Base-by-base conservation (phyloP, 2,113 vertebrate species). In the Salminus brasiliensis region DNA sequence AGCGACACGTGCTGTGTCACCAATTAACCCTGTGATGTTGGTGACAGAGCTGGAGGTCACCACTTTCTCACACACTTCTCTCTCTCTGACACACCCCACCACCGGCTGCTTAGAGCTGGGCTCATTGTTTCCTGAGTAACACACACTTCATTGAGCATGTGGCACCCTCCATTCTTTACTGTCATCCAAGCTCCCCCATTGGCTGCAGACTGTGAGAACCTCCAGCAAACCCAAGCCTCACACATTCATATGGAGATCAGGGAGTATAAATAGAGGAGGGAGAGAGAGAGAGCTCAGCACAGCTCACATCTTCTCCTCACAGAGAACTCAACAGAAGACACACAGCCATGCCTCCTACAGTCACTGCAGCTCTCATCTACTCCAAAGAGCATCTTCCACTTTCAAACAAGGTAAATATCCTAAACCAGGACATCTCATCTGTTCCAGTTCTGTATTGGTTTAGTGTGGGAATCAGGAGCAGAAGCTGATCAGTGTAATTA, bases 401-500 rank as follows among this genome's bases (percentile, higher is more conserved):
- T 47, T 80, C 88, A 85, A 89, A 92, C 52, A 93, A 93, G 91
- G 93, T 94, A 92, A 91, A 88, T 62, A 65, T 15, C 41, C 47
- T 23, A 43, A 68, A 25, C 5, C 2, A 15, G 63, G 3, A 55
- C 18, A 65, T 65, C n/a, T 4, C 34, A 11, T 13, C 16, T 1
- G 23, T 18, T 47, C 12, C 10, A 1, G 10, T 34, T 16, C 63
- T 16, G 15, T 5, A 10, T 6, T 39, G 21, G 23, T 16, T 6
- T 32, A 49, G 32, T 0, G 53, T 30, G 45, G 1, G 10, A 23
- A 55, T 7, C n/a, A 3, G 5, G 25, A 10, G n/a, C n/a, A n/a
- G 13, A 55, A 10, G n/a, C 25, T n/a, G 52, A 63, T 25, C 39
- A n/a, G 16, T 53, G 60, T 11, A 49, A 66, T 27, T 27, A 69